These are phyloP conservation scores for Myoxocephalus aenaeus DNA, from an alignment of 2,797 vertebrate species.

Conservation along the genomic window DNA sequence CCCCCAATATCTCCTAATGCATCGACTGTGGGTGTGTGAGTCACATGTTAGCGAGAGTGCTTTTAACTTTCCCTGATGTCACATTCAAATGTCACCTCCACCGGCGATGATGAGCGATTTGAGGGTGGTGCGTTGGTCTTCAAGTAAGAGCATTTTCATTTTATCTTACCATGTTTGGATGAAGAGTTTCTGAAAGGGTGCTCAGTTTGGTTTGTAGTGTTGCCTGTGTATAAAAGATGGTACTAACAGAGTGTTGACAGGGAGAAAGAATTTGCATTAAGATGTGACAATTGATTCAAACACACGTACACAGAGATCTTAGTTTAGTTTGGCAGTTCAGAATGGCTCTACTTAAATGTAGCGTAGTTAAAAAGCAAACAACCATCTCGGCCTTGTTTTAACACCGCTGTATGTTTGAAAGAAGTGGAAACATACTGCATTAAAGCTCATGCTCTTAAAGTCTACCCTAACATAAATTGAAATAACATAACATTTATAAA, in stretches of 20 bases:
- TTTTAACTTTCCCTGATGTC: constrained; percentile 38
- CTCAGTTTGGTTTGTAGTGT: neutral
- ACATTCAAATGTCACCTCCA: neutral
- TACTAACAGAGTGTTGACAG: neutral
- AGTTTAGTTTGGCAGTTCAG: neutral
- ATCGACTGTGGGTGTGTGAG: neutral
- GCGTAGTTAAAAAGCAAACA: no score
- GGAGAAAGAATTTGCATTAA: neutral
- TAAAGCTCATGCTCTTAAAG: neutral
- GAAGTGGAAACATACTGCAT: neutral
- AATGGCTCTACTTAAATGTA: neutral
- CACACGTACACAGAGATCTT: neutral
- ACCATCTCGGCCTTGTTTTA: neutral
- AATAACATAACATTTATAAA: no score
- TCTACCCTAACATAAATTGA: neutral
- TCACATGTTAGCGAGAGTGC: constrained; percentile 20
- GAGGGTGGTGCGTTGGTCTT: neutral
- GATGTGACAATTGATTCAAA: neutral
- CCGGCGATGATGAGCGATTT: neutral
- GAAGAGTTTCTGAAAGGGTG: neutral
- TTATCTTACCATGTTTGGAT: neutral
- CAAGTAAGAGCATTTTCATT: constrained; percentile 41
- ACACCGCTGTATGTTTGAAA: neutral
- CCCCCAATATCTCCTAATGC: constrained; percentile 5
- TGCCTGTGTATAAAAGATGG: constrained; percentile 8